Evolutionary conservation across 2,888 invertebrate species (phyloP).

Genomic region (Habrosyne pyritoides): DNA sequence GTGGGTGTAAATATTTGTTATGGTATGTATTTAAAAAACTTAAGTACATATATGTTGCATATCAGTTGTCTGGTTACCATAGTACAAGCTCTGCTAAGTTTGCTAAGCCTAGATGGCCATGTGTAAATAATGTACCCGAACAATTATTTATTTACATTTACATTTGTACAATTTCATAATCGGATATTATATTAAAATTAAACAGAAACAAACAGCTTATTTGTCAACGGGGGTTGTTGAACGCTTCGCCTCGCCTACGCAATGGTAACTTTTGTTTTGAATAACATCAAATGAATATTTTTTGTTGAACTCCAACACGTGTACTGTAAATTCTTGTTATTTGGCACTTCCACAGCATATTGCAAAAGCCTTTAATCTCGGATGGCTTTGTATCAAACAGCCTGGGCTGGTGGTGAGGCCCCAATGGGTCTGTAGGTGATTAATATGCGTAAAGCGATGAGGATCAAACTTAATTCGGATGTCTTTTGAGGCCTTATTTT

Average conservation of each 20-base stretch:
- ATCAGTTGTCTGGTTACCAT: no score
- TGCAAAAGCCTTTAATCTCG: constrained; percentile 3
- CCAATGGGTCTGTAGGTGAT: background rate
- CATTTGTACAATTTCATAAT: no score
- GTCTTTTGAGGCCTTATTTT: background rate
- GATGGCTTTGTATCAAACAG: background rate
- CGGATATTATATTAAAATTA: background rate
- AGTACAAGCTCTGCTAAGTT: no score
- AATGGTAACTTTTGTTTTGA: background rate
- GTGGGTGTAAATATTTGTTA: no score
- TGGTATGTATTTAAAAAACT: no score
- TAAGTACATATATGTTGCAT: no score
- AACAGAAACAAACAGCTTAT: background rate
- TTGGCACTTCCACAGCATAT: background rate
- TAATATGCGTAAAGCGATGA: constrained; percentile 2
- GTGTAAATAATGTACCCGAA: no score
- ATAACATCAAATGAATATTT: background rate
- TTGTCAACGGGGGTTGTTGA: background rate
- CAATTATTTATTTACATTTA: no score
- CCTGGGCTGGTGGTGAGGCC: background rate
- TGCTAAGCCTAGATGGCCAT: no score
- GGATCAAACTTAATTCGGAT: constrained; percentile 5
- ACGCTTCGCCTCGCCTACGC: background rate
- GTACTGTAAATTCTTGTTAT: constrained; percentile 5
- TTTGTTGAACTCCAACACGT: background rate